These are phyloP conservation scores for Cromileptes altivelis DNA, from an alignment of 2,113 vertebrate species.

Conservation along the genomic window DNA sequence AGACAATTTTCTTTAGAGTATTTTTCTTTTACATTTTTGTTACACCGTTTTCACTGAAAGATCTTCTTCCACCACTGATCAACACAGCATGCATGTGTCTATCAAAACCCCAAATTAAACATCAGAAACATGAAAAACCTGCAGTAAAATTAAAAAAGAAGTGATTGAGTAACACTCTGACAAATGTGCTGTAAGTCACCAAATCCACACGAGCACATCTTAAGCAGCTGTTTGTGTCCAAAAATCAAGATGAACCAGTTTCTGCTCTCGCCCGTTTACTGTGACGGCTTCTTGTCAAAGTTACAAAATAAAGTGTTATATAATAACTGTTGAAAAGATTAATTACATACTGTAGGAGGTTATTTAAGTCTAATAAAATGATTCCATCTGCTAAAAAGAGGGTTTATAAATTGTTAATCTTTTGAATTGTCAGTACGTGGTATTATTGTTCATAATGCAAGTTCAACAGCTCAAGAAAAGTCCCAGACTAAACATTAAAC, in stretches of 20 bases:
- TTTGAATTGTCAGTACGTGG: background rate
- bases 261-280: background rate
- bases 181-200: background rate
- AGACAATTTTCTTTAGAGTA: background rate
- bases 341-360: background rate
- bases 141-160: background rate
- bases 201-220: background rate
- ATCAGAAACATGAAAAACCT: background rate
- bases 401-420: background rate
- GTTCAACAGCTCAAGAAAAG: background rate
- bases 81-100: background rate
- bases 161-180: background rate
- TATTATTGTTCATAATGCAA: background rate
- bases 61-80: background rate
- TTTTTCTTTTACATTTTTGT: background rate
- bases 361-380: background rate
- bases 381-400: background rate
- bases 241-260: constrained; percentile 10
- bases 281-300: background rate
- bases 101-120: background rate
- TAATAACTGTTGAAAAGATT: background rate
- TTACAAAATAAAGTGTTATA: background rate
- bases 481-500: constrained; percentile 15
- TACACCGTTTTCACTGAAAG: background rate
- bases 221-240: background rate